Base-by-base conservation (phyloP, 2,888 invertebrate genomes). In the Cartodere bifasciata region DNA sequence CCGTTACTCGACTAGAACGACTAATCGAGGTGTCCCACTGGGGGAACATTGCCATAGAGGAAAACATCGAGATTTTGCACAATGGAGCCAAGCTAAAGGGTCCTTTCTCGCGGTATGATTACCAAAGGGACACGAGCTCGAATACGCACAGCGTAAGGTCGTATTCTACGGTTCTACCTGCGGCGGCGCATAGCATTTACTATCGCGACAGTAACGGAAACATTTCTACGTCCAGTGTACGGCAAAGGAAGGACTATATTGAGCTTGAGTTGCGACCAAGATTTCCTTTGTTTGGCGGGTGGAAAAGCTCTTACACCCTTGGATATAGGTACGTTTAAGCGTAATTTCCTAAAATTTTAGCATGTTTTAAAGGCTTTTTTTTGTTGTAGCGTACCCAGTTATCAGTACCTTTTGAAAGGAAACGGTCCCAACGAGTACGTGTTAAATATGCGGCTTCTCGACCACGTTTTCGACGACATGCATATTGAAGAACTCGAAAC, bases 181-280 rank as follows among this genome's bases (percentile, higher is more conserved):
- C 92, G 1, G 76, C 92, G 17, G 95, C 98, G 0, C 74, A 80
- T 22, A 94, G 92, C 60, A 90, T 95, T 7, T 99, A 98, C 60
- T 99, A 99, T 58, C 73, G 85, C 31, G 98, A 98, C 60, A 92
- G 91, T 43, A 99, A 99, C 56, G 98, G 91, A 21, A 99, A 99
- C 58, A 98, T 99, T 50, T 97, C 95, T 1, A 99, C 98, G 6
- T 94, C 94, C 1, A 83, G 88, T 56, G 82, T 97, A 65, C 73
- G 81, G 41, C 65, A 83, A 13, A 71, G 83, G 44, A 85, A 86
- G 43, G 92, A 97, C 53, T 82, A 88, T 21, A 91, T 97, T 4
- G 95, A 98, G 52, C 63, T 98, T 3, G 95, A 95, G 50, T 67
- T 98, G n/a, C 70, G 91, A 28, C 98, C 97, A 1, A 70, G 98